Conservation (phyloP, 2,797 vertebrate species). For the Sus cebifrons region DNA sequence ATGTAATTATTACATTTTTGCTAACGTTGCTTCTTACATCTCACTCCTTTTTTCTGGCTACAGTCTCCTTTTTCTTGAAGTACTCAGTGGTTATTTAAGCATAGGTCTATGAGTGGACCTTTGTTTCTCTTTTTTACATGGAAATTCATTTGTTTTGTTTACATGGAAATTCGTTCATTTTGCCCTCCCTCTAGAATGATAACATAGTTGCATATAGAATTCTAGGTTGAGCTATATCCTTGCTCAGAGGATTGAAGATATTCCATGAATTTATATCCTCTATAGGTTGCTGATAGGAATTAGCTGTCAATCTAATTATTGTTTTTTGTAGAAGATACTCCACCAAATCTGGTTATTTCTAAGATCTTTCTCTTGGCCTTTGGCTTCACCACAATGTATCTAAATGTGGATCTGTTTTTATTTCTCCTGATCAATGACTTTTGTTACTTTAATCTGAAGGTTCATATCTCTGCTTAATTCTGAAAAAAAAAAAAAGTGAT, state of each 20-base stretch:
- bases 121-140: conserved; percentile 30
- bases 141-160: conserved; percentile 34
- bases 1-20: not conserved
- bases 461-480: not conserved
- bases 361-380: conserved; percentile 40
- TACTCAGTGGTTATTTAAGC: not conserved
- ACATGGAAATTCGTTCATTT: conserved; percentile 27
- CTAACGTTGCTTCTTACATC: not conserved
- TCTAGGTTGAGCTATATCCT: not conserved
- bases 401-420: conserved; percentile 3
- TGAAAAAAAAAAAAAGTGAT: not conserved
- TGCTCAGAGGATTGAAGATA: not conserved
- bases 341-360: not conserved
- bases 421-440: not conserved
- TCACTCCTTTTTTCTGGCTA: not conserved
- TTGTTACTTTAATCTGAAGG: conserved; percentile 33
- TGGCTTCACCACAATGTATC: not conserved
- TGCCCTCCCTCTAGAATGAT: conserved; percentile 3
- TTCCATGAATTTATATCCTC: not conserved
- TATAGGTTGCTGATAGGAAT: not conserved
- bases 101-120: not conserved
- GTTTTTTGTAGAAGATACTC: conserved; percentile 9
- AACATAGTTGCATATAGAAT: not conserved
- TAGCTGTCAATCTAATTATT: not conserved
- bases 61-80: not conserved